phyloP scores from a whole-genome alignment of 2,888 invertebrate species.

The Apotomis capreana region DNA sequence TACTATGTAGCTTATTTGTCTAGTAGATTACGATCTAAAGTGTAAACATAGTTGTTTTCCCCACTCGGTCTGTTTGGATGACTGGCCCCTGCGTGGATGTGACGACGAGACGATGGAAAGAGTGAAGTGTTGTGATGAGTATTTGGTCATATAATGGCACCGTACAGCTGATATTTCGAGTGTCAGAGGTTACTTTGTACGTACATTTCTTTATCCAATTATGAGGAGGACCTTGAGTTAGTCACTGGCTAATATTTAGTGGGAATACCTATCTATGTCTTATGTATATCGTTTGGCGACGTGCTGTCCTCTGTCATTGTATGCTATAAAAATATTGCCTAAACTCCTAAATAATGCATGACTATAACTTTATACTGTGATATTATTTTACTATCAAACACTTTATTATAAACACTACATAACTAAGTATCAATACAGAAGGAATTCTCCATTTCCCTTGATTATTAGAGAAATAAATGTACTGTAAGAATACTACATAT shows the following conservation, averaged over 20 bases:
- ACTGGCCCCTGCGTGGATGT: not conserved
- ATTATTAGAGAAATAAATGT: too few species aligned
- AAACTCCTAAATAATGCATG: not conserved
- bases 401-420: not conserved
- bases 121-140: slow-evolving; percentile 6
- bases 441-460: not conserved
- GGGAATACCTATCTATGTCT: not conserved
- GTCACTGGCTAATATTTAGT: slow-evolving; percentile 26
- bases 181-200: slow-evolving; percentile 29
- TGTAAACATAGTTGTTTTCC: slow-evolving; percentile 6
- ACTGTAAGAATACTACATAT: too few species aligned
- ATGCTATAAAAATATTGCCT: slow-evolving; percentile 4
- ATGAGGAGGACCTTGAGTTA: slow-evolving; percentile 14
- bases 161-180: slow-evolving; percentile 15
- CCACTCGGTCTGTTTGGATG: slow-evolving; percentile 2
- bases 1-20: slow-evolving; percentile 30
- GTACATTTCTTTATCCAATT: slow-evolving; percentile 31
- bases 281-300: slow-evolving; percentile 22
- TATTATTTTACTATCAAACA: not conserved
- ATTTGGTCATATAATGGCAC: not conserved
- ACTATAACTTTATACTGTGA: not conserved
- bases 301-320: not conserved
- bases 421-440: not conserved
- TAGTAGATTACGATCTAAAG: slow-evolving; percentile 13
- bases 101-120: not conserved